These are phyloP conservation scores for Drosophila mercatorum DNA, from an alignment of 2,888 invertebrate genomes.

Conservation along the genomic window DNA sequence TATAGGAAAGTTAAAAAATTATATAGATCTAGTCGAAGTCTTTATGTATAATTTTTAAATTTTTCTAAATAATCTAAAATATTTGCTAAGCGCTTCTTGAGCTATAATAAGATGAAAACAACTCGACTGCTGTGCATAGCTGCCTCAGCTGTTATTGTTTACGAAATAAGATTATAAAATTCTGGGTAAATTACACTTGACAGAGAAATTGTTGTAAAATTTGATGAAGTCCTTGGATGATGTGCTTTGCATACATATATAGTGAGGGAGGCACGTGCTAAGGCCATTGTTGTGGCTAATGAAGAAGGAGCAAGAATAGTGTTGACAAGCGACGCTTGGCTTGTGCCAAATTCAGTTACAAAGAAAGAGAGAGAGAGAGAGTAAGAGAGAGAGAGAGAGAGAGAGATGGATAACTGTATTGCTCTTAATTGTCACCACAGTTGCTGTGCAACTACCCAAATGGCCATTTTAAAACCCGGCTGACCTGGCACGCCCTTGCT, in stretches of 20 bases:
- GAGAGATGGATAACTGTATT: not conserved
- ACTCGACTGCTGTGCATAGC: not conserved
- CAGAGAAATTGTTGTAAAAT: not conserved
- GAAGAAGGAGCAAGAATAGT: constrained; percentile 1
- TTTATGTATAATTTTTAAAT: not conserved
- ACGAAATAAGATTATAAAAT: constrained; percentile 1
- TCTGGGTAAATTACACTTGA: not conserved
- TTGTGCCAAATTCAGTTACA: constrained; percentile 7
- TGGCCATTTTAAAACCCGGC: not conserved
- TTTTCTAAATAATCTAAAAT: not conserved
- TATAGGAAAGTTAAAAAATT: too few relatives aligned
- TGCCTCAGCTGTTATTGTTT: not conserved
- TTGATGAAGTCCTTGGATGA: not conserved
- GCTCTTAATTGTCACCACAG: constrained; percentile 43
- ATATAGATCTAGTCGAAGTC: too few relatives aligned
- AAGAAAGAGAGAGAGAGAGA: too few relatives aligned
- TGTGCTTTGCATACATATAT: not conserved
- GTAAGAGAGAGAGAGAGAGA: not conserved
- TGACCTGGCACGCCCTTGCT: constrained; percentile 11
- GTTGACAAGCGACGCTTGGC: not conserved
- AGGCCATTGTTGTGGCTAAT: not conserved
- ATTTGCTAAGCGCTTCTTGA: not conserved
- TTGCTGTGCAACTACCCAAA: constrained; percentile 20
- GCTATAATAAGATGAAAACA: not conserved
- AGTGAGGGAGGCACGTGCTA: not conserved